phyloP scores from a whole-genome alignment of 2,113 vertebrate species.

The Epinephelus moara region DNA sequence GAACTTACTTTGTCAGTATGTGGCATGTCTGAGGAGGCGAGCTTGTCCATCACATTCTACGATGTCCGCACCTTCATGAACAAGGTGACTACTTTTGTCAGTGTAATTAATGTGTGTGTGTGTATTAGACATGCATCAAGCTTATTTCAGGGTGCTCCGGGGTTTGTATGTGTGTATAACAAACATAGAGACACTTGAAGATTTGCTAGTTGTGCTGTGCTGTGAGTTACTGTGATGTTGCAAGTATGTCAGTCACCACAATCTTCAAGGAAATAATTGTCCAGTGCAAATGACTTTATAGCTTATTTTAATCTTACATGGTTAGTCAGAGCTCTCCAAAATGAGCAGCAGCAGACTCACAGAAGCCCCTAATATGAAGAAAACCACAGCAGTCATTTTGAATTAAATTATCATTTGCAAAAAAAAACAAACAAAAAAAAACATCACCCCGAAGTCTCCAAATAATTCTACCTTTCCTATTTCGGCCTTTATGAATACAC shows the following conservation, averaged over 20 bases:
- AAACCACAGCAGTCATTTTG: neutral
- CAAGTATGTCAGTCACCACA: neutral
- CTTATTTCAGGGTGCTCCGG: neutral
- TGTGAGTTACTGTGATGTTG: neutral
- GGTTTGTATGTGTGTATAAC: neutral
- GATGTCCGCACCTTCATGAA: conserved; percentile 93
- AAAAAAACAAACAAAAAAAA: neutral
- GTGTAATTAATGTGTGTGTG: neutral
- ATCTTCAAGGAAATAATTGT: neutral
- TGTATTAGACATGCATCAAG: neutral
- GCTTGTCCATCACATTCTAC: conserved; percentile 90
- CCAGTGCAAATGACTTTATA: neutral
- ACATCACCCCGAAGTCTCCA: neutral
- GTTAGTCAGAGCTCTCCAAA: neutral
- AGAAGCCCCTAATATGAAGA: neutral
- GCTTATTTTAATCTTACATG: neutral
- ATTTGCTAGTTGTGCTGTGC: neutral
- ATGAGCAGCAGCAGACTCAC: neutral
- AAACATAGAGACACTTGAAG: neutral
- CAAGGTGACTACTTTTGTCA: conserved; percentile 83
- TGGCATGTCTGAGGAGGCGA: conserved; percentile 82
- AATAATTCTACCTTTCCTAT: neutral
- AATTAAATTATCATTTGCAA: neutral
- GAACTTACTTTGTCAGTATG: conserved; percentile 93
- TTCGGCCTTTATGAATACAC: neutral